These are phyloP conservation scores for Glossophaga mutica DNA, from an alignment of 2,797 vertebrate species.

Conservation along the genomic window DNA sequence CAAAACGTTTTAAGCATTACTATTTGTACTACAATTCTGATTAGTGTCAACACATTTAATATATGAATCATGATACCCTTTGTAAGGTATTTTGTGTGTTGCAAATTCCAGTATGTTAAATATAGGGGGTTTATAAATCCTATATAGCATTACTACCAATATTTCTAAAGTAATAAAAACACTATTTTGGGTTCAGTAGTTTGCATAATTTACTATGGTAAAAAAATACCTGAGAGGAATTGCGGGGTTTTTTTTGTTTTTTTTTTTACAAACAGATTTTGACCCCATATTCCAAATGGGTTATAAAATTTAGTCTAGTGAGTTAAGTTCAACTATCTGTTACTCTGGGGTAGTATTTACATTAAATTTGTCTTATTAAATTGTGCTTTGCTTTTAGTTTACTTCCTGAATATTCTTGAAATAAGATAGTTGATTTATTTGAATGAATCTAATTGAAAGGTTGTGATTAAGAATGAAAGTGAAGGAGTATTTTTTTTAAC, in stretches of 20 bases:
- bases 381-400: slow-evolving; percentile 35
- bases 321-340: slow-evolving; percentile 35
- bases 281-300: not conserved
- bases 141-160: not conserved
- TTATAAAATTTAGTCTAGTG: slow-evolving; percentile 41
- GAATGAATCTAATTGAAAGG: slow-evolving; percentile 51
- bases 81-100: not conserved
- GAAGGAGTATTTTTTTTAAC: not conserved
- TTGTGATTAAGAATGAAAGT: slow-evolving; percentile 25
- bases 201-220: not conserved
- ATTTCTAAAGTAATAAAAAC: slow-evolving; percentile 26
- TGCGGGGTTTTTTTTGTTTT: no score
- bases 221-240: not conserved
- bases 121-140: not conserved
- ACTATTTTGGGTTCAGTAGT: not conserved
- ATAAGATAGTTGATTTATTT: slow-evolving; percentile 48
- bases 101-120: not conserved
- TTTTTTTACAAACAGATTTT: slow-evolving; percentile 21
- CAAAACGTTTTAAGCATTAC: not conserved
- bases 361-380: slow-evolving; percentile 59
- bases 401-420: slow-evolving; percentile 48
- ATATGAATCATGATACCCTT: slow-evolving; percentile 6
- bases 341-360: slow-evolving; percentile 15
- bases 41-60: not conserved
- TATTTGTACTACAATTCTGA: not conserved